Evolutionary conservation across 2,113 vertebrate genomes (phyloP).

Genomic region (Sinocyclocheilus rhinocerous): DNA sequence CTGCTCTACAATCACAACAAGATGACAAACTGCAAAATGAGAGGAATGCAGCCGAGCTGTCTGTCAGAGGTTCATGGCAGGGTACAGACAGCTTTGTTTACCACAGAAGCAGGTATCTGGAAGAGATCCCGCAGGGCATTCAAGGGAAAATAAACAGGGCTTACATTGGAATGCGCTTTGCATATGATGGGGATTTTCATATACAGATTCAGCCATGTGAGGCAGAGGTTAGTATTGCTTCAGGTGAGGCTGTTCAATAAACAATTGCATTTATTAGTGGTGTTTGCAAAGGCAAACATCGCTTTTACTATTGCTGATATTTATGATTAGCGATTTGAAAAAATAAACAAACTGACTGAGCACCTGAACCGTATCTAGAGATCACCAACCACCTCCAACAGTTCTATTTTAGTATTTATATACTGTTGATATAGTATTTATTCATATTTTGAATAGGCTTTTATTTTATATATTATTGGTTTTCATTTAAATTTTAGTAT

Average conservation of each 20-base stretch:
- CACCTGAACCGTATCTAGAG: background rate
- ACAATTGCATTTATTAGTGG: background rate
- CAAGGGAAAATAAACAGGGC: background rate
- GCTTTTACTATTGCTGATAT: background rate
- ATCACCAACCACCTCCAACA: background rate
- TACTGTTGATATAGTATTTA: background rate
- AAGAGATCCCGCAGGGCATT: conserved; percentile 4
- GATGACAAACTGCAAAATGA: conserved; percentile 18
- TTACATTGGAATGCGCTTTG: conserved; percentile 42
- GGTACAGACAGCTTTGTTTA: conserved; percentile 13
- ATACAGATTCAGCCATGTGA: conserved; percentile 7
- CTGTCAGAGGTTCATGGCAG: background rate
- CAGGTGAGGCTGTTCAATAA: background rate
- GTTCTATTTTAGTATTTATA: background rate
- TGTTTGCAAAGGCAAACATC: background rate
- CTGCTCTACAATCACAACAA: conserved; percentile 45
- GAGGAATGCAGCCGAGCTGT: conserved; percentile 37
- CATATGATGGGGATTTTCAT: conserved; percentile 39
- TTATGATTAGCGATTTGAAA: background rate
- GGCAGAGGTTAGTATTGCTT: background rate
- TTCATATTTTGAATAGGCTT: background rate
- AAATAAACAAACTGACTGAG: background rate
- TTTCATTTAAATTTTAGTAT: background rate
- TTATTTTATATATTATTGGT: background rate
- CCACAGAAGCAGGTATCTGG: conserved; percentile 17